These are phyloP conservation scores for Tachysurus vachellii DNA, from an alignment of 2,113 vertebrate species.

Conservation along the genomic window DNA sequence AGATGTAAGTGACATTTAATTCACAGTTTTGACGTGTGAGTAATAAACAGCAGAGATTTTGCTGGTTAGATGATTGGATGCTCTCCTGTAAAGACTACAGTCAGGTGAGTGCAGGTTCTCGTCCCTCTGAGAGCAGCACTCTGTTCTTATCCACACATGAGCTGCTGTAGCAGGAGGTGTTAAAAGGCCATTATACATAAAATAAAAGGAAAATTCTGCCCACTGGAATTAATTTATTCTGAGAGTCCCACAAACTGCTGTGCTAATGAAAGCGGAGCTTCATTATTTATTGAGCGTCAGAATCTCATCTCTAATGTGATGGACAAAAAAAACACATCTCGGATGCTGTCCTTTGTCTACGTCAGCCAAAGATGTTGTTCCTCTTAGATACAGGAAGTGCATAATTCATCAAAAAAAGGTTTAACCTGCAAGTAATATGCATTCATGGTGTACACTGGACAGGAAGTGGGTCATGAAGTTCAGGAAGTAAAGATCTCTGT, in stretches of 20 bases:
- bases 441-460: neutral
- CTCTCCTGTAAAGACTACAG: no score
- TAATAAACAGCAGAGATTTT: no score
- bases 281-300: conserved; percentile 42
- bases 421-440: neutral
- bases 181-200: conserved; percentile 13
- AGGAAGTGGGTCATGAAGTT: neutral
- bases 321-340: conserved; percentile 11
- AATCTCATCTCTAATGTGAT: conserved; percentile 34
- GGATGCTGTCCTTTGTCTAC: conserved; percentile 20
- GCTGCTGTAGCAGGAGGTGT: neutral
- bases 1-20: no score
- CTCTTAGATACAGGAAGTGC: conserved; percentile 4
- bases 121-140: no score
- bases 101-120: no score
- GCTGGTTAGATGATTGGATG: no score
- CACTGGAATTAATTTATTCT: neutral
- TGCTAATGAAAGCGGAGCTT: neutral
- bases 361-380: neutral
- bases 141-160: no score
- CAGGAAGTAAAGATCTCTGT: no score
- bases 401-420: neutral
- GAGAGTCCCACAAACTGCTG: neutral
- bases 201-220: conserved; percentile 14
- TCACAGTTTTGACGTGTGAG: no score